These are phyloP conservation scores for Sebastes vulpes DNA, from an alignment of 2,797 vertebrate species.

Conservation along the genomic window DNA sequence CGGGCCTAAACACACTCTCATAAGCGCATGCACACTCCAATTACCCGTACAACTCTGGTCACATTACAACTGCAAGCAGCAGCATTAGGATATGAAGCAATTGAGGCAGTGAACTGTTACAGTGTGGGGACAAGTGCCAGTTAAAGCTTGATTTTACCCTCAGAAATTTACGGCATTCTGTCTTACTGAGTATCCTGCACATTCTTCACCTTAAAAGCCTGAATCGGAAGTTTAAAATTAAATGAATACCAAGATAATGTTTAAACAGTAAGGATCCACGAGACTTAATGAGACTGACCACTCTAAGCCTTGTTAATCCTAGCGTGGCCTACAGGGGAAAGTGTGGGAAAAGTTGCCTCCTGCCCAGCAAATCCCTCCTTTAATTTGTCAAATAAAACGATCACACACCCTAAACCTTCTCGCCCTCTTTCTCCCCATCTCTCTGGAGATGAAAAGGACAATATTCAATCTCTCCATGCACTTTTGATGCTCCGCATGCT, in stretches of 20 bases:
- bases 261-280: constrained; percentile 11
- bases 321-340: constrained; percentile 43
- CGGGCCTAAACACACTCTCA: background rate
- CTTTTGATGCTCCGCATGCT: constrained; percentile 60
- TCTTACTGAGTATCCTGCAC: constrained; percentile 7
- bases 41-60: constrained; percentile 33
- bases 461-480: constrained; percentile 71
- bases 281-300: constrained; percentile 25
- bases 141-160: background rate
- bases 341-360: constrained; percentile 60
- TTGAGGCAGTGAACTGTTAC: background rate
- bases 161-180: background rate
- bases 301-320: constrained; percentile 62
- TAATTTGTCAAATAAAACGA: constrained; percentile 80
- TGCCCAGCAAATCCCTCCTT: constrained; percentile 59
- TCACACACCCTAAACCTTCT: constrained; percentile 74
- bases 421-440: constrained; percentile 40
- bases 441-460: constrained; percentile 73
- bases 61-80: constrained; percentile 46
- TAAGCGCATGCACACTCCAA: constrained; percentile 19
- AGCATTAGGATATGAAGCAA: background rate
- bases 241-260: constrained; percentile 2
- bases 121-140: background rate
- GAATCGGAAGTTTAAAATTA: constrained; percentile 2
- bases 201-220: background rate